Evolutionary conservation across 2,888 invertebrate genomes (phyloP), one percentile per base, ranked within the genome.

Genomic region (Atethmia centrago): DNA sequence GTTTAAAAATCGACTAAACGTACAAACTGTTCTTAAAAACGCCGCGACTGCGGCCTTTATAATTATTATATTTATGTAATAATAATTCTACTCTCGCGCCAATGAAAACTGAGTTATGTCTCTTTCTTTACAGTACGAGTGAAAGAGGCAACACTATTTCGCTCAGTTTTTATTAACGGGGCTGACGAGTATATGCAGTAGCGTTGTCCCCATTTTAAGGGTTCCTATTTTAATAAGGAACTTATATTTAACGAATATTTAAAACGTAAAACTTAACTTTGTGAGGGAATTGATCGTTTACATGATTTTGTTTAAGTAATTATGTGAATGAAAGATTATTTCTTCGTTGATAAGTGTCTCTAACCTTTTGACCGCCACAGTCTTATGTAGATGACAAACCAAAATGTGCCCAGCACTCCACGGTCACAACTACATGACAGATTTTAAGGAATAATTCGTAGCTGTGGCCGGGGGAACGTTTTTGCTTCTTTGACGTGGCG

Each of bases 161-260:
- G 25, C 78, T 74, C 72, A 61, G 77, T 73, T 83, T 63, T 72
- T 75, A 79, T 71, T 76, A 68, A 45, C 66, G 72, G 62, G 55
- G 58, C 19, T 65, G 55, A 66, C 56, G 72, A 81, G 72, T 71
- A 65, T 63, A 68, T 65, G 66, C 75, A 61, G 79, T 84, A 80
- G 80, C 61, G 71, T 80, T 75, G 71, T 71, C 74, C 86, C 72
- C 74, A 61, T 81, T 68, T 73, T 68, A 67, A 74, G 78, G 71
- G 80, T 86, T 86, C 82, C 87, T 86, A 85, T 74, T 82, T 84
- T 55, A 68, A 59, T 77, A 74, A 19, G 85, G 75, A 82, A 86
- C 67, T 73, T 64, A 68, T 73, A 82, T 81, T 77, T 84, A 80
- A 63, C 64, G 53, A 73, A 80, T 77, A 74, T 84, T 81, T 81